A percentile compares a stretch with the other conserved stretches of the same genome.
These are phyloP conservation scores for Carassius carassius DNA, from an alignment of 2,113 vertebrate genomes.

Conservation along the genomic window DNA sequence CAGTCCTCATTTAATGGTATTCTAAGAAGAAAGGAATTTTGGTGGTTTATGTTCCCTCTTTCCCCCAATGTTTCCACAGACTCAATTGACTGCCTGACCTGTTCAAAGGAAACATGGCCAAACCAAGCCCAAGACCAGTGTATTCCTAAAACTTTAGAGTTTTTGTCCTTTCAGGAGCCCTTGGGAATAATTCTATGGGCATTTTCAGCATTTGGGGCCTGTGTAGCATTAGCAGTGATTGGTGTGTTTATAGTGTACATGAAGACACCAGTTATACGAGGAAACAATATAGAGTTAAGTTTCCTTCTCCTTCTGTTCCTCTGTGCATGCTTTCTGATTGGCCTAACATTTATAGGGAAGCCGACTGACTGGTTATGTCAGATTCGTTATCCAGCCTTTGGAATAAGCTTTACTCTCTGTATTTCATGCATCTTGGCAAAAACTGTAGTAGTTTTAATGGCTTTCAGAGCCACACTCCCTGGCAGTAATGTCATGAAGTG, in stretches of 20 bases:
- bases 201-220: conserved; percentile 66
- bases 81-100: conserved; percentile 66
- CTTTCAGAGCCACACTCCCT: conserved; percentile 64
- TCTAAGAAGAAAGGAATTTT: not conserved
- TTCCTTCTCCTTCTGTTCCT: conserved; percentile 64
- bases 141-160: conserved; percentile 70
- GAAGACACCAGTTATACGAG: conserved; percentile 63
- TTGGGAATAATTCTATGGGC: conserved; percentile 69
- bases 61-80: conserved; percentile 61
- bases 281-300: conserved; percentile 67
- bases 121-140: conserved; percentile 68
- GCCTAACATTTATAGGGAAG: conserved; percentile 64
- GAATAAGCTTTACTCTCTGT: conserved; percentile 67
- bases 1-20: not conserved
- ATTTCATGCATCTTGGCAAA: conserved; percentile 69
- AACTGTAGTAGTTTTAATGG: conserved; percentile 67
- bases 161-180: conserved; percentile 69
- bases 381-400: conserved; percentile 66
- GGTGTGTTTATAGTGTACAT: conserved; percentile 58
- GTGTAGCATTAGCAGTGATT: conserved; percentile 60
- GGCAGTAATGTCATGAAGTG: conserved; percentile 64
- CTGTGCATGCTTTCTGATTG: conserved; percentile 61
- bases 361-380: conserved; percentile 65
- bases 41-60: not conserved
- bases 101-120: conserved; percentile 43